phyloP scores from a whole-genome alignment of 1,140 invertebrate genomes.

The Nixonia krombeini region DNA sequence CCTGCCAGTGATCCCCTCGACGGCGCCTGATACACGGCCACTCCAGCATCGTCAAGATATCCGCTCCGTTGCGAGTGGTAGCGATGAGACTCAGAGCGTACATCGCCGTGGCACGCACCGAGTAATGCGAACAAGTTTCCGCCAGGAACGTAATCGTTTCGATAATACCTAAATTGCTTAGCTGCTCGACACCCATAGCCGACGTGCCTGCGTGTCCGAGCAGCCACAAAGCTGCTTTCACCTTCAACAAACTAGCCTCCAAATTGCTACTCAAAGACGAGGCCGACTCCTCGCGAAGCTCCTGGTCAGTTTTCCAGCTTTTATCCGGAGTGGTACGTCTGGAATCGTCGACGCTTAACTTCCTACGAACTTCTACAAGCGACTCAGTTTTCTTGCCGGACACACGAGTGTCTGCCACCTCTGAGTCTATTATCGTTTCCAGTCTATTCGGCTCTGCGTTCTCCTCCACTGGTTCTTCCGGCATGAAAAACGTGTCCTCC shows the following conservation, averaged over 20 bases:
- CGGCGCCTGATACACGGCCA: constrained; percentile 89
- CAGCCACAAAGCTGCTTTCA: constrained; percentile 93
- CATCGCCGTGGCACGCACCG: constrained; percentile 89
- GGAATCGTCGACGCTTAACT: constrained; percentile 65
- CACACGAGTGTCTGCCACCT: constrained; percentile 56
- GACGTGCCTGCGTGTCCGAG: constrained; percentile 87
- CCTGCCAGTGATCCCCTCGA: constrained; percentile 86
- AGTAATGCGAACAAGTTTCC: constrained; percentile 85
- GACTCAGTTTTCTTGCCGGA: constrained; percentile 51
- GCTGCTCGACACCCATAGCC: constrained; percentile 79
- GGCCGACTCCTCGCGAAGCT: constrained; percentile 48
- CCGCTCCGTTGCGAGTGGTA: constrained; percentile 85
- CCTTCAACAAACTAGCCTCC: constrained; percentile 74
- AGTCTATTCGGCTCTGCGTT: constrained; percentile 52
- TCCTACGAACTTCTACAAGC: constrained; percentile 54
- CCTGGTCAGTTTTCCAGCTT: constrained; percentile 55
- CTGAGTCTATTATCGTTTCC: constrained; percentile 66
- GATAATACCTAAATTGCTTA: constrained; percentile 77
- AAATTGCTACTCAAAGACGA: constrained; percentile 36
- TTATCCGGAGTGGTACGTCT: constrained; percentile 62
- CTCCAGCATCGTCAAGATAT: constrained; percentile 78
- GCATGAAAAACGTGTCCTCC: constrained; percentile 53
- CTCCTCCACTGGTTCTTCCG: constrained; percentile 56
- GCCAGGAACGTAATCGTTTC: constrained; percentile 79
- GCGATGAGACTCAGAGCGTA: constrained; percentile 88